phyloP scores from a whole-genome alignment of 2,113 vertebrate genomes.

The Nanorana parkeri region DNA sequence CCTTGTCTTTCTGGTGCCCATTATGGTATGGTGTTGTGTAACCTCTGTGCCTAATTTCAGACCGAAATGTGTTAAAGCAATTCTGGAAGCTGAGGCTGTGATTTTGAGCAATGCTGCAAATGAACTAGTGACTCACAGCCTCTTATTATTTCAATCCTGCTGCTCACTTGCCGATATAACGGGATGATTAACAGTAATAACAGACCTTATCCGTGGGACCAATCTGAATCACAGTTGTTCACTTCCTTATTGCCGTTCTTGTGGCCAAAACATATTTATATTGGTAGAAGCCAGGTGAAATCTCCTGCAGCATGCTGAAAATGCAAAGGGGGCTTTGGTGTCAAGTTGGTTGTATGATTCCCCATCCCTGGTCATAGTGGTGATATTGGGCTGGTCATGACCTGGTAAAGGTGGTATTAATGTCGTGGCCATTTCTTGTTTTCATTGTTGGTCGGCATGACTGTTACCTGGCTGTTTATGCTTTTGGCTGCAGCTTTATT shows the following conservation, averaged over 20 bases:
- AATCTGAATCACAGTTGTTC: conserved; percentile 20
- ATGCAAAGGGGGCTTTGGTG: no score
- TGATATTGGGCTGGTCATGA: no score
- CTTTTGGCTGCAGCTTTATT: not conserved
- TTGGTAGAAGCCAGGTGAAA: no score
- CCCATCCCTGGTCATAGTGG: no score
- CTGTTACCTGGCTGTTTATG: no score
- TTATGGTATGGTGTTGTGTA: not conserved
- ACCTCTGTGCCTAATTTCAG: not conserved
- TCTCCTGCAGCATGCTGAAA: no score
- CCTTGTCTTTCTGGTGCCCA: no score
- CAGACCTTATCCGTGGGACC: not conserved
- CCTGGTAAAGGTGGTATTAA: no score
- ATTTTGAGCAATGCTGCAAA: not conserved
- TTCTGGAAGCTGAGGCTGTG: not conserved
- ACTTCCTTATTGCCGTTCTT: conserved; percentile 8
- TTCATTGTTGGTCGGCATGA: no score
- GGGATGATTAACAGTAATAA: conserved; percentile 44
- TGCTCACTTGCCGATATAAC: conserved; percentile 29
- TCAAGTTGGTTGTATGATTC: no score
- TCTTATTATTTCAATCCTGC: not conserved
- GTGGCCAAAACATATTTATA: conserved; percentile 3
- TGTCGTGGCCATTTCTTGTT: no score
- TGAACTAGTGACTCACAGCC: conserved; percentile 32
- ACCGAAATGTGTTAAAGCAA: not conserved